Base-by-base conservation (phyloP, 2,888 invertebrate genomes). In the Tromatobia lineatoria region DNA sequence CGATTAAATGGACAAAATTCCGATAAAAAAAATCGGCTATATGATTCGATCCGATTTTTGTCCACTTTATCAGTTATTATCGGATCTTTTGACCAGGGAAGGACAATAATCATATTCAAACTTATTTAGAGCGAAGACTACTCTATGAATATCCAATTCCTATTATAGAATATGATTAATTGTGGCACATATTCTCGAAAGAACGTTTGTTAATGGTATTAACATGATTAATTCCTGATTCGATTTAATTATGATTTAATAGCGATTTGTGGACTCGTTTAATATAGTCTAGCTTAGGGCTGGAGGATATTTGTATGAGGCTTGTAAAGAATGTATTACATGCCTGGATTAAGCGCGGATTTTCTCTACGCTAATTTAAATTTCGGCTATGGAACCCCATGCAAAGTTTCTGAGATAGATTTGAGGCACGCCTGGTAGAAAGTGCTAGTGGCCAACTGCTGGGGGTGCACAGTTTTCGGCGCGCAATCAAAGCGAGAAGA, bases 291-390 rank as follows among this genome's bases (percentile, higher is more conserved):
- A 64, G 6, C 47, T 45, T 57, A 64, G 70, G 54, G 54, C 59
- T 79, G 45, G 10, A 61, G 77, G 80, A 76, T 4, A 29, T 80
- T 73, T 73, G 45, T 80, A 61, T 11, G 2, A 18, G n/a, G 23
- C 13, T 47, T 11, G 42, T n/a, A 47, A 70, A 45, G 29, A 47
- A 75, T 59, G 79, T 57, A 69, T 78, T 78, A 77, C 83, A 77
- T 59, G 78, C 15, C 23, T 29, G 84, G 84, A 78, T 84, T 78
- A 78, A 78, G 38, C 8, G 42, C 42, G 70, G 50, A 64, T 64
- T 42, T 80, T 82, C 66, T 38, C 57, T 47, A 29, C 64, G 57
- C 8, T 54, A 38, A 80, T 84, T 77, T 66, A 57, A 78, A 81
- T 84, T 74, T 74, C 20, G 73, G 64, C 59, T 54, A 18, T 34